Percentiles rank a stretch among this genome's conserved stretches.
phyloP scores from a whole-genome alignment of 2,888 invertebrate genomes.

The Pristionchus exspectatus region DNA sequence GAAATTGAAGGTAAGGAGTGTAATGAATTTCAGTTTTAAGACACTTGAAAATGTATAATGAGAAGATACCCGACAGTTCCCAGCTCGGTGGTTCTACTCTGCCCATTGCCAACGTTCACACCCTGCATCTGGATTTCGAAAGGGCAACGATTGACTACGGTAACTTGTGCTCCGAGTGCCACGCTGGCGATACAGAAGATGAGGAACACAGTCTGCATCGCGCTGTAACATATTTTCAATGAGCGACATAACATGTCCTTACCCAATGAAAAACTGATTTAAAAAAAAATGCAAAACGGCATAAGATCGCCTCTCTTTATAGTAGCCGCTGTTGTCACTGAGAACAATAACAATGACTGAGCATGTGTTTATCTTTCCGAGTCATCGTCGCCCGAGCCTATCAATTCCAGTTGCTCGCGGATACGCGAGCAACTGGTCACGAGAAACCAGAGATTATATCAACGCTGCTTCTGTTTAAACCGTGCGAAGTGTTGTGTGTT shows the following conservation, averaged over 20 bases:
- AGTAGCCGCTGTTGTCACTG: no score
- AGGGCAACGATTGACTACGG: not conserved
- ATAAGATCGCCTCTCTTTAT: not conserved
- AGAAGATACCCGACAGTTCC: not conserved
- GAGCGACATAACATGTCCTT: not conserved
- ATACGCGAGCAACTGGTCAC: no score
- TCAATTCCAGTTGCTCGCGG: no score
- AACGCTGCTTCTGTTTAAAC: no score
- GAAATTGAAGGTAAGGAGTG: no score
- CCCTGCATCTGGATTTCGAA: not conserved
- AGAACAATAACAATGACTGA: no score
- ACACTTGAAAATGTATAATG: not conserved
- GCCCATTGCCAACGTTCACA: not conserved
- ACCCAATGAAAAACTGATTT: not conserved
- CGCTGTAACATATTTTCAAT: not conserved
- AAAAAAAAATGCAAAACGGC: not conserved
- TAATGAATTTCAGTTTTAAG: no score
- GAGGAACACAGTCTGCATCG: not conserved
- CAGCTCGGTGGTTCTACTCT: not conserved
- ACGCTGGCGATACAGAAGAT: not conserved
- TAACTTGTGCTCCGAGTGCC: not conserved
- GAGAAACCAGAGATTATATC: no score
- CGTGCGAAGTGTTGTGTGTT: not conserved
- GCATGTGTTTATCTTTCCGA: no score
- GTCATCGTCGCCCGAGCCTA: no score